Percentiles rank a stretch among this genome's conserved stretches.
Evolutionary conservation across 1,140 invertebrate genomes (phyloP).

Genomic region (Anagrus nilaparvatae): DNA sequence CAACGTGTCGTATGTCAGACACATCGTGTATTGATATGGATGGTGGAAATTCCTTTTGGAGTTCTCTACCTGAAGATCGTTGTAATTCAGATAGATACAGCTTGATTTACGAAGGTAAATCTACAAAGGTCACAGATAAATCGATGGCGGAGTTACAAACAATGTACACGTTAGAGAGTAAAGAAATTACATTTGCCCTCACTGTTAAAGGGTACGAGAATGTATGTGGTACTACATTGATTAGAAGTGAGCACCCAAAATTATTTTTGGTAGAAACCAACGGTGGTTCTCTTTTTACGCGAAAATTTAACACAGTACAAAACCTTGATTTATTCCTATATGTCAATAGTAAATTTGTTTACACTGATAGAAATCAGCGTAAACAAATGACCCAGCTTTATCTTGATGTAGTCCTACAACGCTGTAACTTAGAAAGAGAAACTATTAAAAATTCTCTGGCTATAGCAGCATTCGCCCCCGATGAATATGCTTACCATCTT

Average conservation of each 20-base stretch:
- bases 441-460: slow-evolving; percentile 13
- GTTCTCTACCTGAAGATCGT: no score
- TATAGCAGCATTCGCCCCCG: slow-evolving; percentile 11
- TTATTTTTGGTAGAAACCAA: slow-evolving; percentile 15
- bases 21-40: no score
- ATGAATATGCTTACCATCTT: slow-evolving; percentile 15
- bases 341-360: not conserved
- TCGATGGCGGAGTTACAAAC: not conserved
- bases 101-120: slow-evolving; percentile 5
- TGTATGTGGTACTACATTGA: slow-evolving; percentile 11
- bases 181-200: slow-evolving; percentile 13
- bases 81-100: slow-evolving; percentile 12
- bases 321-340: no score
- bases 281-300: not conserved
- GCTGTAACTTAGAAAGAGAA: no score
- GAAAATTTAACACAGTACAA: no score
- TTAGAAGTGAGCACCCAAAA: slow-evolving; percentile 20
- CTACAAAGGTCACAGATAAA: not conserved
- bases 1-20: no score
- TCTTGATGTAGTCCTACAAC: not conserved
- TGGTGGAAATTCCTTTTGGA: no score
- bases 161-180: not conserved
- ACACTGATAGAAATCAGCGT: not conserved
- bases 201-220: not conserved
- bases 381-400: slow-evolving; percentile 6